Percentiles rank a stretch among this genome's conserved stretches.
Conservation (phyloP, 2,888 invertebrate genomes). For the Meghimatium bilineatum region DNA sequence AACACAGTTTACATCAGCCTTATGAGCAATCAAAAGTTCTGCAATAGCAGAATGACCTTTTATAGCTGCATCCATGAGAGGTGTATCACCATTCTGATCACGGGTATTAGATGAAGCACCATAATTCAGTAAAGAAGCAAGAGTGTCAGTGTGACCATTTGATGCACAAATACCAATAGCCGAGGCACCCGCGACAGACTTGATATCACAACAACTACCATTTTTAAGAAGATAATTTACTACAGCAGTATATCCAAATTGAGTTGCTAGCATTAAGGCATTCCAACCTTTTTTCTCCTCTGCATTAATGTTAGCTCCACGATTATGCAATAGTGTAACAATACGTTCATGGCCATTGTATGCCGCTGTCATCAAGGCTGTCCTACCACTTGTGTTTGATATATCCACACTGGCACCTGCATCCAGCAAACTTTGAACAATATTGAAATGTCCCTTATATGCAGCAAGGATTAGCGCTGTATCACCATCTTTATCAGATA, state of each 20-base stretch:
- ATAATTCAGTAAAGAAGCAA: background rate
- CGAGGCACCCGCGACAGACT: background rate
- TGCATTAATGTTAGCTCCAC: background rate
- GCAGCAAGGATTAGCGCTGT: conserved; percentile 38
- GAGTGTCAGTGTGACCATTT: conserved; percentile 18
- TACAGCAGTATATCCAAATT: conserved; percentile 27
- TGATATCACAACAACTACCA: background rate
- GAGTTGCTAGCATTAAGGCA: conserved; percentile 40
- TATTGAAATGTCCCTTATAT: conserved; percentile 16
- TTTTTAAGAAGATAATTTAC: conserved; percentile 1
- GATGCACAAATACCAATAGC: conserved; percentile 23
- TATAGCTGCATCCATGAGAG: conserved; percentile 20
- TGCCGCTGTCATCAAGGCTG: conserved; percentile 26
- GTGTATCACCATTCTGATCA: conserved; percentile 33
- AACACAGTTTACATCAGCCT: conserved; percentile 25
- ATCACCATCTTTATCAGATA: conserved; percentile 37
- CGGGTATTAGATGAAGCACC: conserved; percentile 15
- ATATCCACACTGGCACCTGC: conserved; percentile 12
- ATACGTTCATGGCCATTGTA: conserved; percentile 13
- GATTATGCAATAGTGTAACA: background rate
- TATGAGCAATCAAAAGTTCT: background rate
- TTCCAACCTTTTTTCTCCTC: conserved; percentile 37
- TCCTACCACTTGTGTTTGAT: conserved; percentile 17
- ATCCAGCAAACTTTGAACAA: background rate
- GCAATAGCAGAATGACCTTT: conserved; percentile 27